These are phyloP conservation scores for Takifugu bimaculatus DNA, from an alignment of 2,113 vertebrate species.

Conservation along the genomic window DNA sequence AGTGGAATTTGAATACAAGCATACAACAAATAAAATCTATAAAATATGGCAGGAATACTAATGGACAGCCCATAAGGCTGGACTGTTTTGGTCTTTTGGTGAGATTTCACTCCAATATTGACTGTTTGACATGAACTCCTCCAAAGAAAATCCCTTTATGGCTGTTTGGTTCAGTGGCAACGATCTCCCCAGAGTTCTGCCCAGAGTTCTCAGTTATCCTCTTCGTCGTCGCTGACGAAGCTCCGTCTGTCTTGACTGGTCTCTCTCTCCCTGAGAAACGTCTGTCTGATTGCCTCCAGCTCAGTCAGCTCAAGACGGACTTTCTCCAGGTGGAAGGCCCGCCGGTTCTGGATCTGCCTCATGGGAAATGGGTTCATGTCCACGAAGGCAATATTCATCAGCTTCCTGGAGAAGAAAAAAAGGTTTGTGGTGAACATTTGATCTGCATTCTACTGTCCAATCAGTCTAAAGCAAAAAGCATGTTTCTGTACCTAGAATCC, in stretches of 20 bases:
- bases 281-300: constrained; percentile 92
- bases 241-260: constrained; percentile 80
- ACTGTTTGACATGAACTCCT: constrained; percentile 16
- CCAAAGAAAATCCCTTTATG: not conserved
- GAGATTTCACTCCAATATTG: not conserved
- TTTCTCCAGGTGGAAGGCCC: constrained; percentile 91
- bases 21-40: constrained; percentile 7
- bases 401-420: constrained; percentile 74
- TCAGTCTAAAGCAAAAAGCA: not conserved
- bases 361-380: constrained; percentile 98
- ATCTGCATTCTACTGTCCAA: not conserved
- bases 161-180: constrained; percentile 11
- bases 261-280: constrained; percentile 91
- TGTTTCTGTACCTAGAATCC: constrained; percentile 82
- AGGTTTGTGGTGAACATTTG: not conserved
- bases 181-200: not conserved
- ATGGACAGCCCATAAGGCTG: constrained; percentile 15
- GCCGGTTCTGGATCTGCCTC: constrained; percentile 91
- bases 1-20: not conserved
- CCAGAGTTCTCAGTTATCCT: constrained; percentile 74
- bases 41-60: constrained; percentile 55
- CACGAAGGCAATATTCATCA: constrained; percentile 88
- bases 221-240: constrained; percentile 93
- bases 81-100: constrained; percentile 28
- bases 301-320: constrained; percentile 92